Evolutionary conservation across 1,140 invertebrate genomes (phyloP), one percentile per base, ranked within the genome.

Genomic region (Matsumurasca onukii): DNA sequence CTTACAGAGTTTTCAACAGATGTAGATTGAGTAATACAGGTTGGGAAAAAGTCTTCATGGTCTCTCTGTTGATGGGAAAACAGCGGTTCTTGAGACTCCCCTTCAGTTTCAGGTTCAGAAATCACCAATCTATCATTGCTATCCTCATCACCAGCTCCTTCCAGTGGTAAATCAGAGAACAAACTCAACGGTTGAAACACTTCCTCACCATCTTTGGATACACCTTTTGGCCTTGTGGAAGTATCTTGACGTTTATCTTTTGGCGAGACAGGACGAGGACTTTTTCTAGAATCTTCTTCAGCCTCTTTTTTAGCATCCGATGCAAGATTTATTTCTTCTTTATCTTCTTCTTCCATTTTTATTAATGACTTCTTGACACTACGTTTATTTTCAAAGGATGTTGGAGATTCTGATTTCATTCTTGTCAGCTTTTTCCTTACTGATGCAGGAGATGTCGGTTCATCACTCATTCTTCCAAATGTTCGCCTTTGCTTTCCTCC

Each of bases 31-130:
- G 62, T 45, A 13, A 65, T 65, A 5, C 24, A 65, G 13, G 62
- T 65, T 27, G 62, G 62, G 22, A 65, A 65, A 48, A 65, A 45
- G 17, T 65, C 62, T 65, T 65, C 62, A 65, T 65, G 62, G 22
- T 65, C 62, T 24, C 62, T 39, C 24, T 65, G 62, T 45, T 65
- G 62, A 25, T 65, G 62, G 12, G 31, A 45, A 65, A 65, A 65
- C 9, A 65, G 39, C 20, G 62, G 62, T 24, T 39, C 62, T 31
- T 65, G 72, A 61, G 75, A 78, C 2, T 79, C 77, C 17, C 81
- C 81, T 71, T 86, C 85, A 0, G 72, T 72, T 74, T 87, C 86
- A 1, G 83, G 82, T 67, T 86, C 83, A 0, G 82, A 84, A 68
- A 85, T 81, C 66, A 84, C 79, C 30, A 85, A 74, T 67, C 81